Percentiles rank a stretch among this genome's conserved stretches.
Evolutionary conservation across 2,888 invertebrate genomes (phyloP).

Genomic region (Diloba caeruleocephala): DNA sequence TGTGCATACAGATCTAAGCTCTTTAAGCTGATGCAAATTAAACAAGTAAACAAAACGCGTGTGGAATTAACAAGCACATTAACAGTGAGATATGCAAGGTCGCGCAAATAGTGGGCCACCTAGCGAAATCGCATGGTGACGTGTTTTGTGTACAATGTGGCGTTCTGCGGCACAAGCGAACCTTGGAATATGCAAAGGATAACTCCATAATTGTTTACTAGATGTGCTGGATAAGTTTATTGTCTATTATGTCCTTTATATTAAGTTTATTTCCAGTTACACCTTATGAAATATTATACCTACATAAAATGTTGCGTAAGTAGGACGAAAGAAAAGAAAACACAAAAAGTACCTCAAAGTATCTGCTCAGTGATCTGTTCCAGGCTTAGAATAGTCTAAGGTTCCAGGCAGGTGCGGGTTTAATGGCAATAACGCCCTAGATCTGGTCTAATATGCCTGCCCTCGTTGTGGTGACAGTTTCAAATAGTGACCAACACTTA

Average conservation of each 20-base stretch:
- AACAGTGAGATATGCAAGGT: constrained; percentile 38
- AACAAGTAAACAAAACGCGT: constrained; percentile 32
- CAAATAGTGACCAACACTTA: too few relatives aligned
- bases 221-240: constrained; percentile 24
- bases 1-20: constrained; percentile 6
- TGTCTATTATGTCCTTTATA: constrained; percentile 22
- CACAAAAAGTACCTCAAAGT: too few relatives aligned
- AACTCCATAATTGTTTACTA: constrained; percentile 37
- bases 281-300: constrained; percentile 9
- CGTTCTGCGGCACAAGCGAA: constrained; percentile 22
- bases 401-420: too few relatives aligned
- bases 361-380: too few relatives aligned
- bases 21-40: constrained; percentile 30
- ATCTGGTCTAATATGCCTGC: too few relatives aligned
- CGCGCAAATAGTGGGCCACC: constrained; percentile 24
- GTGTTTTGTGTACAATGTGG: constrained; percentile 22
- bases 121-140: constrained; percentile 22
- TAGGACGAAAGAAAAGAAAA: too few relatives aligned
- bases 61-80: constrained; percentile 39
- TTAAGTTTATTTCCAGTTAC: constrained; percentile 10
- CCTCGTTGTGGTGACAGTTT: too few relatives aligned
- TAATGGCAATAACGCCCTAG: too few relatives aligned
- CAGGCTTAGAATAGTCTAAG: too few relatives aligned
- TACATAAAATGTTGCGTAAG: constrained; percentile 3
- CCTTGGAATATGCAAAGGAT: constrained; percentile 52